phyloP scores from a whole-genome alignment of 2,113 vertebrate species.

The Capreolus pygargus region DNA sequence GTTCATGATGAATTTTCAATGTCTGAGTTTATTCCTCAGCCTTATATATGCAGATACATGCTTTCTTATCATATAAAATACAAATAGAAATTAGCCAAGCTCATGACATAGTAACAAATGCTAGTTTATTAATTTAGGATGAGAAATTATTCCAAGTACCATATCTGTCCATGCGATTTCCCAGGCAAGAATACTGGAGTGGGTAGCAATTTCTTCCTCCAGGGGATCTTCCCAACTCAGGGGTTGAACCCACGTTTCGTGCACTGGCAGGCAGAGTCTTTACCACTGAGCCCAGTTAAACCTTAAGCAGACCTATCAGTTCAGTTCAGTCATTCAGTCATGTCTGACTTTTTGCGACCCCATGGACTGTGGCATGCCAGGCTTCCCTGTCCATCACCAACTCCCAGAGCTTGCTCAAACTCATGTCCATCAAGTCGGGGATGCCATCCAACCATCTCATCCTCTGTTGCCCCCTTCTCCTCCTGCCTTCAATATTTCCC shows the following conservation, averaged over 20 bases:
- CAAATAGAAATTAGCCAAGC: neutral
- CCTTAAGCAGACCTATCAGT: neutral
- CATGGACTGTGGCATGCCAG: neutral
- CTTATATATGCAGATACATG: neutral
- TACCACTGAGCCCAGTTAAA: neutral
- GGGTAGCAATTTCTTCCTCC: neutral
- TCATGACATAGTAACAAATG: neutral
- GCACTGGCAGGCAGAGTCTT: neutral
- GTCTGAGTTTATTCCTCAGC: neutral
- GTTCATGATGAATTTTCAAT: neutral
- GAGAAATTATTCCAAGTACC: neutral
- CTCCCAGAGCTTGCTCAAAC: neutral
- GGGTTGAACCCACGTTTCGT: rapidly evolving
- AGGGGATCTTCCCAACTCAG: neutral
- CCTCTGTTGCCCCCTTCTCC: neutral
- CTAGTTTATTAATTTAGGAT: neutral
- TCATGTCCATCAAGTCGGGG: neutral
- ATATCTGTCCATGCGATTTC: neutral
- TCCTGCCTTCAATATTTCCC: neutral
- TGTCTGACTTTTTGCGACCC: neutral
- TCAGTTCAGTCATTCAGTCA: neutral
- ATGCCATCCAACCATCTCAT: neutral
- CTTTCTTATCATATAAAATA: neutral
- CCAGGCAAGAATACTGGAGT: neutral
- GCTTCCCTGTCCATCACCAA: neutral